A percentile compares a stretch with the other conserved stretches of the same genome.
Conservation (phyloP, 2,888 invertebrate genomes). For the Tetranychus piercei region DNA sequence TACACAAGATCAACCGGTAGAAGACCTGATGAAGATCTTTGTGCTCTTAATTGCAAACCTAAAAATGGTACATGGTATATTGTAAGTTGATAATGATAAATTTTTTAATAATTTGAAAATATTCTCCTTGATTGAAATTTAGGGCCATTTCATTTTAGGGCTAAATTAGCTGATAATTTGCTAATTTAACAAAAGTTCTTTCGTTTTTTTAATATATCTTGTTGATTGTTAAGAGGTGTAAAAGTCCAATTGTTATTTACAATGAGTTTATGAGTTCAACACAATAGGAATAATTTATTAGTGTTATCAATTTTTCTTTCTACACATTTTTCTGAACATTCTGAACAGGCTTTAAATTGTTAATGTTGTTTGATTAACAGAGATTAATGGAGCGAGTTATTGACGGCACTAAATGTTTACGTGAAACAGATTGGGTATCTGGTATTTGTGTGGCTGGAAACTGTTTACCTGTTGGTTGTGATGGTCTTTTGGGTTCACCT, state of each 20-base stretch:
- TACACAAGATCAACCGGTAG: constrained; percentile 49
- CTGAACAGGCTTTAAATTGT: neutral
- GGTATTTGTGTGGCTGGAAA: constrained; percentile 86
- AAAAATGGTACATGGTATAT: constrained; percentile 9
- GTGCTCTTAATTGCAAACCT: neutral
- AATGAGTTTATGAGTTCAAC: too few relatives aligned
- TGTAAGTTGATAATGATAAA: neutral
- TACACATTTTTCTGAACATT: too few relatives aligned
- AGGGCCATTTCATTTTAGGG: too few relatives aligned
- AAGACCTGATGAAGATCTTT: neutral
- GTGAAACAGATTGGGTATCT: constrained; percentile 39
- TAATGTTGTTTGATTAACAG: neutral
- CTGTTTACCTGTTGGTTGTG: constrained; percentile 86
- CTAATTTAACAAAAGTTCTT: too few relatives aligned
- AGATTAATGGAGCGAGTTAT: constrained; percentile 50
- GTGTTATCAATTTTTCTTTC: too few relatives aligned
- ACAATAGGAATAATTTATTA: too few relatives aligned
- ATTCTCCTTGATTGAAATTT: too few relatives aligned
- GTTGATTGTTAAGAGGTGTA: neutral
- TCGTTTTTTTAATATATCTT: neutral
- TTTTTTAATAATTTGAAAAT: too few relatives aligned
- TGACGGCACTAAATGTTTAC: constrained; percentile 65
- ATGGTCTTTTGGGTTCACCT: constrained; percentile 73
- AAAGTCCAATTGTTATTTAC: neutral
- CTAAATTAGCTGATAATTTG: too few relatives aligned